phyloP scores from a whole-genome alignment of 30 jellyfish, hydroid and myxozoan species.

The Catostylus mosaicus region DNA sequence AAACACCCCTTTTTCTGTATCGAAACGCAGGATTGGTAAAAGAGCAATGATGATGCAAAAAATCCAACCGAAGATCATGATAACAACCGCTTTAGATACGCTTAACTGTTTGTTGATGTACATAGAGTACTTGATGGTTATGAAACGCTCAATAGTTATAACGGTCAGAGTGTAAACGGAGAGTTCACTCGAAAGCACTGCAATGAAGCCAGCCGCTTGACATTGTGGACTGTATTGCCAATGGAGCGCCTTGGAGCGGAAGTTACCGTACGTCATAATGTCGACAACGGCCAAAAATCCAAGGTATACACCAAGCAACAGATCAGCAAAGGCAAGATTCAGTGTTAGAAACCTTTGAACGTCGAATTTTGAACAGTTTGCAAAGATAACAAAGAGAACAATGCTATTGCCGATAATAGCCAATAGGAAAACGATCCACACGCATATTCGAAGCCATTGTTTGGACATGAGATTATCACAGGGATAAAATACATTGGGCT shows the following conservation, averaged over 20 bases:
- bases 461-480: constrained; percentile 94
- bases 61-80: constrained; percentile 89
- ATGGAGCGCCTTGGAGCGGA: constrained; percentile 90
- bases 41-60: constrained; percentile 71
- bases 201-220: constrained; percentile 93
- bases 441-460: constrained; percentile 96
- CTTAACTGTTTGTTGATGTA: constrained; percentile 73
- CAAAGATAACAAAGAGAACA: constrained; percentile 75
- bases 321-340: constrained; percentile 93
- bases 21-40: constrained; percentile 70
- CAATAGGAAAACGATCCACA: constrained; percentile 93
- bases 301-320: constrained; percentile 81
- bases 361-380: constrained; percentile 79
- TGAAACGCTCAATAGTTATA: constrained; percentile 88
- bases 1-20: constrained; percentile 56
- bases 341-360: constrained; percentile 88
- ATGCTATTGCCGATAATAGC: constrained; percentile 88
- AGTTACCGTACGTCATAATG: constrained; percentile 84
- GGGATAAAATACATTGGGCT: constrained; percentile 96
- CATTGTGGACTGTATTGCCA: constrained; percentile 97
- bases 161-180: constrained; percentile 89
- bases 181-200: constrained; percentile 88
- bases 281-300: constrained; percentile 91
- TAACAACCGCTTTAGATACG: constrained; percentile 65
- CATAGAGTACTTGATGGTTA: constrained; percentile 87